Base-by-base conservation (phyloP, 2,797 vertebrate species). In the Yasuhikotakia modesta region DNA sequence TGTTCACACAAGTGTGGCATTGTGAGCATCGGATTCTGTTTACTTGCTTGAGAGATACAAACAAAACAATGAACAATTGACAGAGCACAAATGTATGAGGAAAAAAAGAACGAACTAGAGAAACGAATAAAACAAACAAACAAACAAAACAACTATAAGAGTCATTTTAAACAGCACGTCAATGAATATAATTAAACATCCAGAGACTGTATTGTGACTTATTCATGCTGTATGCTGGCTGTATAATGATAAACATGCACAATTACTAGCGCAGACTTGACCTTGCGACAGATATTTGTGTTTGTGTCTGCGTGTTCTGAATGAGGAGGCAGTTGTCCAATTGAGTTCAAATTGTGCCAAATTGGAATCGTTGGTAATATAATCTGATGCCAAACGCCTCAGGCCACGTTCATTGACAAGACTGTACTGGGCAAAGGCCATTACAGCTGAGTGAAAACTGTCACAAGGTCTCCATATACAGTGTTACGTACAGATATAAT, bases 191-290 rank as follows among this genome's bases (percentile, higher is more conserved):
- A 75, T 81, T 78, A 57, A 76, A 77, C 57, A 17, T 68, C 65
- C 81, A 83, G 84, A 80, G 79, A 60, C 21, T n/a, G 16, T 27
- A 74, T 76, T 79, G 81, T 76, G 81, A 57, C 46, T 55, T 73
- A 63, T 68, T 67, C 69, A 85, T n/a, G 55, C 68, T 65, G 6
- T n/a, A 52, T 60, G 17, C 32, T 78, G 53, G 58, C 55, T 70
- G 35, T 53, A 65, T 70, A 71, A 78, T 52, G 27, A 27, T 8
- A 32, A 16, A 63, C 60, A 63, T 0, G 10, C 17, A 50, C 58
- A 70, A 46, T 45, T 32, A 43, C 55, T 50, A 22, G 13, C 58
- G 16, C 30, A 13, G 76, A 71, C 76, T 78, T 71, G 76, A 78
- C 76, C 12, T 45, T 5, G 57, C 60, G 53, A 64, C 43, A 71